These are phyloP conservation scores for Ficedula albicollis DNA, from an alignment of 2,797 vertebrate genomes.

Conservation along the genomic window DNA sequence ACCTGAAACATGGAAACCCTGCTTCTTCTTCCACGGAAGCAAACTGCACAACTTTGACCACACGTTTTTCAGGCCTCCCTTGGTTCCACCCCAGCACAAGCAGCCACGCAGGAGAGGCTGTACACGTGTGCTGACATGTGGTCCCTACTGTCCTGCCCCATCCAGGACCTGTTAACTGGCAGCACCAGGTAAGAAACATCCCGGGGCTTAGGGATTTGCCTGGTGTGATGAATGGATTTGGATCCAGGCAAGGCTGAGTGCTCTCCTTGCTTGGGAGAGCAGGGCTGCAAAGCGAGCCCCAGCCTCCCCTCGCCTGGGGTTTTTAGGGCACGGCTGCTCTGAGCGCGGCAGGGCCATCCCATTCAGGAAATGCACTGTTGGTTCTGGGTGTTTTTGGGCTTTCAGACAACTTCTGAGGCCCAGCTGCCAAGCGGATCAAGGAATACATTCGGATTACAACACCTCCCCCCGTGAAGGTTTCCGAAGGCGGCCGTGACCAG, in stretches of 20 bases:
- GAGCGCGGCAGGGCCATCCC: background rate
- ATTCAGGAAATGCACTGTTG: accelerated
- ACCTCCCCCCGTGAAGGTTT: background rate
- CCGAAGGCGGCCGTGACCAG: background rate
- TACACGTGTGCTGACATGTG: background rate
- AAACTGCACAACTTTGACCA: background rate
- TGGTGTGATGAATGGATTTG: accelerated
- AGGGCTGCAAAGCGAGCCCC: background rate
- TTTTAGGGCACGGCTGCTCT: background rate
- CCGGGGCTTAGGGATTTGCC: background rate
- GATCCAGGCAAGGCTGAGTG: background rate
- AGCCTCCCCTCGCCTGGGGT: accelerated
- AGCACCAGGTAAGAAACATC: background rate
- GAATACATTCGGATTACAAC: background rate
- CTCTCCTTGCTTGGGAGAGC: background rate
- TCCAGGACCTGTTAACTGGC: background rate
- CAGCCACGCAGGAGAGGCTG: background rate
- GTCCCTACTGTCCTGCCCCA: background rate
- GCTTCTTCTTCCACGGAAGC: background rate
- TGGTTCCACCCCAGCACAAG: background rate
- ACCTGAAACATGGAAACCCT: background rate
- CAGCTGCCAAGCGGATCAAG: background rate
- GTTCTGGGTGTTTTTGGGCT: background rate
- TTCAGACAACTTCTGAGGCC: background rate
- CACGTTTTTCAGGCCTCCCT: background rate